These are phyloP conservation scores for Oasisia sp. DNA, from an alignment of 2,888 invertebrate species.

Conservation along the genomic window DNA sequence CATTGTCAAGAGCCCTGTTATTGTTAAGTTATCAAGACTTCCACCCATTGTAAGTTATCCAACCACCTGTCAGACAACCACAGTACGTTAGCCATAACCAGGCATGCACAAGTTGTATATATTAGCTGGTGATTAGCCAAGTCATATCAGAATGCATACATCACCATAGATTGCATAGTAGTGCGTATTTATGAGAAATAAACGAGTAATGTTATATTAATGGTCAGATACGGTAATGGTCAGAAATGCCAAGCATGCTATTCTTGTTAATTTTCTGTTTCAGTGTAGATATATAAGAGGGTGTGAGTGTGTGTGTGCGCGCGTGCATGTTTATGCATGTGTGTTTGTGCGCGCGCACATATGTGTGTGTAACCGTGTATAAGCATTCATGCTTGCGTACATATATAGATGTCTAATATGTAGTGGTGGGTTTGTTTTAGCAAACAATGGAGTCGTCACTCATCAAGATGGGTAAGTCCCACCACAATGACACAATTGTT, in stretches of 20 bases:
- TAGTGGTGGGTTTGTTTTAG: constrained; percentile 42
- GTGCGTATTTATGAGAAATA: no score
- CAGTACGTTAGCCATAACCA: neutral
- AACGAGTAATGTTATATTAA: no score
- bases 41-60: constrained; percentile 58
- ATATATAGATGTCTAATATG: neutral
- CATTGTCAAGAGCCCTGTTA: constrained; percentile 53
- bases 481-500: neutral
- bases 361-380: no score
- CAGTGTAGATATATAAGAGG: neutral
- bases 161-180: no score
- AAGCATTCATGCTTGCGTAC: neutral
- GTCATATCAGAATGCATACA: neutral
- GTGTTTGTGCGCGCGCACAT: neutral
- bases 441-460: constrained; percentile 60
- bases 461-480: constrained; percentile 79
- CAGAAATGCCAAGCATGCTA: no score
- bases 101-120: neutral
- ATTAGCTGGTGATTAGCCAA: neutral
- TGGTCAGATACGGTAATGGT: no score
- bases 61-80: neutral
- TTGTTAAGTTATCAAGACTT: constrained; percentile 44
- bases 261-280: neutral
- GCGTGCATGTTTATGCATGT: neutral
- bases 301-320: no score